These are phyloP conservation scores for Pachyrhynchus sulphureomaculatus DNA, from an alignment of 1,140 invertebrate species.

Conservation along the genomic window DNA sequence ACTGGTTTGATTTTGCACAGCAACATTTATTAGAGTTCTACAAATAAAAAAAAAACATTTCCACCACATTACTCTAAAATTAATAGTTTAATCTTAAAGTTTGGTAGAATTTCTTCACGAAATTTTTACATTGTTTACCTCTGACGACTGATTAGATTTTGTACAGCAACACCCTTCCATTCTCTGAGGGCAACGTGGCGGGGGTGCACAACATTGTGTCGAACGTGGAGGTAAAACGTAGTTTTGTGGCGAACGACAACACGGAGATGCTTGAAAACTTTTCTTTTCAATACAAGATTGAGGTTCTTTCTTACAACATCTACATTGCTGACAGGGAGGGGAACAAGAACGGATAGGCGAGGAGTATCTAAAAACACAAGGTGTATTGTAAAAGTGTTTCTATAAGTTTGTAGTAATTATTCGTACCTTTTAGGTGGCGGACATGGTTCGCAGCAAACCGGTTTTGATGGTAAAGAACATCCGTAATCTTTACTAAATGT, in stretches of 20 bases:
- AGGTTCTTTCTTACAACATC: background rate
- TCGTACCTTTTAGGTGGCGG: too few species aligned
- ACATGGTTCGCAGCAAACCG: background rate
- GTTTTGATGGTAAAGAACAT: background rate
- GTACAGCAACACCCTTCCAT: conserved; percentile 4
- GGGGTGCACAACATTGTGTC: conserved; percentile 18
- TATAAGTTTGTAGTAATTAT: too few species aligned
- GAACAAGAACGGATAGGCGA: background rate
- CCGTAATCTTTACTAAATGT: background rate
- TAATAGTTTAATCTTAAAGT: too few species aligned
- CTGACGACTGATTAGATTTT: too few species aligned
- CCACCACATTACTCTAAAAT: too few species aligned
- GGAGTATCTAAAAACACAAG: background rate
- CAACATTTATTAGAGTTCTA: too few species aligned
- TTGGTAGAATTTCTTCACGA: too few species aligned
- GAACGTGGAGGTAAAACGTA: background rate
- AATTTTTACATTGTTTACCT: too few species aligned
- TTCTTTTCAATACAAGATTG: conserved; percentile 3
- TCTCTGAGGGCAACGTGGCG: background rate
- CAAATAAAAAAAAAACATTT: too few species aligned
- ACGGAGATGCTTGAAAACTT: conserved; percentile 4
- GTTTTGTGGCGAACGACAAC: conserved; percentile 23
- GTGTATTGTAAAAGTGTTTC: background rate
- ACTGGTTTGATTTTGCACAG: too few species aligned
- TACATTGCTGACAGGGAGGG: conserved; percentile 2